Conservation (phyloP, 2,888 invertebrate species). For the Nysson spinosus region DNA sequence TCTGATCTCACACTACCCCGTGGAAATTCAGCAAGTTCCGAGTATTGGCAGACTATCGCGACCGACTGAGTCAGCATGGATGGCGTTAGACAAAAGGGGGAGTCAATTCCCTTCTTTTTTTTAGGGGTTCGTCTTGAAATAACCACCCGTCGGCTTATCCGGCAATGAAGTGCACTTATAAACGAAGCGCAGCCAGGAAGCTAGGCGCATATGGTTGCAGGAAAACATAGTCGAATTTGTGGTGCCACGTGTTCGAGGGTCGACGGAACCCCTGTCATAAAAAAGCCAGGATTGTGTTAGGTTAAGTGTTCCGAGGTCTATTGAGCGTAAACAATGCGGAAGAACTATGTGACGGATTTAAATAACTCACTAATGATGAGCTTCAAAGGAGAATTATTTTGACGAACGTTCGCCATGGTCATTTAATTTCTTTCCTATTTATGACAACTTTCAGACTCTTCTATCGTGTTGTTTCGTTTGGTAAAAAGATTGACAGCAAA, state of each 20-base stretch:
- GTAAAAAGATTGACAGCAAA: too few relatives aligned
- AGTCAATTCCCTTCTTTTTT: slow-evolving; percentile 26
- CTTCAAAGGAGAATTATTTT: slow-evolving; percentile 11
- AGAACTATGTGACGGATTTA: slow-evolving; percentile 32
- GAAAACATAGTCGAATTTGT: slow-evolving; percentile 25
- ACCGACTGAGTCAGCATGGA: slow-evolving; percentile 38
- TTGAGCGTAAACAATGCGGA: slow-evolving; percentile 52
- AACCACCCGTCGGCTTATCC: slow-evolving; percentile 45
- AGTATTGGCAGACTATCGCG: slow-evolving; percentile 27
- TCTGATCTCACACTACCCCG: background rate
- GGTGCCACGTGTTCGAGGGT: slow-evolving; percentile 50
- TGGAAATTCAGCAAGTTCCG: slow-evolving; percentile 23
- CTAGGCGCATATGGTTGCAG: slow-evolving; percentile 48
- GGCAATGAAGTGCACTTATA: slow-evolving; percentile 53
- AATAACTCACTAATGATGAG: slow-evolving; percentile 32
- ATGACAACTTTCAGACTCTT: too few relatives aligned
- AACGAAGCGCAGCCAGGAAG: slow-evolving; percentile 43
- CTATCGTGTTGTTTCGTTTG: too few relatives aligned
- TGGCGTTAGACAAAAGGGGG: slow-evolving; percentile 37
- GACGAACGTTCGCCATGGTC: background rate
- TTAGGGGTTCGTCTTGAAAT: slow-evolving; percentile 52
- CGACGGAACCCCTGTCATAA: slow-evolving; percentile 32
- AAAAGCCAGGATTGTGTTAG: slow-evolving; percentile 34
- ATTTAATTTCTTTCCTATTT: too few relatives aligned
- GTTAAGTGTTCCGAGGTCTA: slow-evolving; percentile 31